Percentiles rank a stretch among this genome's conserved stretches.
phyloP scores from a whole-genome alignment of 2,888 invertebrate genomes.

The Apotomis capreana region DNA sequence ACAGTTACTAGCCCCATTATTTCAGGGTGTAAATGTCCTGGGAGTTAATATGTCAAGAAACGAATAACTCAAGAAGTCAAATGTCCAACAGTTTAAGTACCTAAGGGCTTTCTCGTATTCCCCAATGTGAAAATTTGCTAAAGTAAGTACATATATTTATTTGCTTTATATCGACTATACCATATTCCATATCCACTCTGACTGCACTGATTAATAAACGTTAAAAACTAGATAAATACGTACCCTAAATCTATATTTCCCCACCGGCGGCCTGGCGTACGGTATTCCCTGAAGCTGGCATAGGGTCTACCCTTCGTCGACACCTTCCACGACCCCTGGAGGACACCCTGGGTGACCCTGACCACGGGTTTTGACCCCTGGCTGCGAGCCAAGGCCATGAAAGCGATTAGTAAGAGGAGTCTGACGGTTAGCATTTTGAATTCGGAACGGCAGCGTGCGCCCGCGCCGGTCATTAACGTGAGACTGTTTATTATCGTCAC shows the following conservation, averaged over 20 bases:
- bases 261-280: constrained; percentile 86
- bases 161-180: too few relatives aligned
- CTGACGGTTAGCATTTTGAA: constrained; percentile 54
- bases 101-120: too few relatives aligned
- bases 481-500: constrained; percentile 40
- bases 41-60: too few relatives aligned
- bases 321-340: constrained; percentile 71
- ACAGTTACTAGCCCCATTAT: too few relatives aligned
- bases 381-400: constrained; percentile 49
- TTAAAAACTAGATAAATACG: constrained; percentile 45
- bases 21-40: too few relatives aligned
- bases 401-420: constrained; percentile 53
- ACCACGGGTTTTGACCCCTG: constrained; percentile 65
- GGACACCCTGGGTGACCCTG: constrained; percentile 63
- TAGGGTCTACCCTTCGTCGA: constrained; percentile 72
- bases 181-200: too few relatives aligned
- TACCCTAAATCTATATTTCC: constrained; percentile 84
- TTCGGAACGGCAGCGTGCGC: constrained; percentile 50
- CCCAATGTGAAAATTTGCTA: too few relatives aligned
- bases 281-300: constrained; percentile 86
- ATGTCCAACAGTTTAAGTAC: too few relatives aligned
- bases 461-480: constrained; percentile 45
- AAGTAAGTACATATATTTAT: too few relatives aligned
- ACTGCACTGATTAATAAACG: too few relatives aligned
- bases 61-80: too few relatives aligned